phyloP scores from a whole-genome alignment of 2,888 invertebrate genomes.

The Strigamia maritima region DNA sequence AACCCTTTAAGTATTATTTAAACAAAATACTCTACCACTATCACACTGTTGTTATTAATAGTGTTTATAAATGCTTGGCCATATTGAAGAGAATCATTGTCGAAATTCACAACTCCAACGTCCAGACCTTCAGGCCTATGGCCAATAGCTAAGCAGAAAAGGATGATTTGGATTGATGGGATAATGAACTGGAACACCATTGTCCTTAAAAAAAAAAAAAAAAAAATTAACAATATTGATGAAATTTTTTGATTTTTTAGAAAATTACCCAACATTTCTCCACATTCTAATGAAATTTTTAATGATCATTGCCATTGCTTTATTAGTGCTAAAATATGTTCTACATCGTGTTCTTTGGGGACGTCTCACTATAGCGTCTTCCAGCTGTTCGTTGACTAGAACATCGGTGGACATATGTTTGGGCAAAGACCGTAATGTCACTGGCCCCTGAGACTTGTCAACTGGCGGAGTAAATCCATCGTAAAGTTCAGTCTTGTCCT shows the following conservation, averaged over 20 bases:
- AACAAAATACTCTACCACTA: neutral
- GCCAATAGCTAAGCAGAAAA: constrained; percentile 51
- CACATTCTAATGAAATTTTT: constrained; percentile 41
- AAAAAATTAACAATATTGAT: no score
- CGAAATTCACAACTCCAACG: constrained; percentile 53
- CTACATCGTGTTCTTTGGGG: neutral
- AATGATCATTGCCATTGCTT: constrained; percentile 40
- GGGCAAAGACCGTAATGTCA: constrained; percentile 27
- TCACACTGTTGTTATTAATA: constrained; percentile 5
- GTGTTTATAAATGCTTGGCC: neutral
- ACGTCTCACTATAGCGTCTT: constrained; percentile 2
- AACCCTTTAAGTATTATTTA: neutral
- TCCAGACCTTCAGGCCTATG: constrained; percentile 49
- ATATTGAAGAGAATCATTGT: constrained; percentile 42
- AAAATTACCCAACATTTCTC: constrained; percentile 41
- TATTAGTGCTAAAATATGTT: constrained; percentile 38
- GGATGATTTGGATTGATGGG: constrained; percentile 53
- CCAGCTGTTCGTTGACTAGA: constrained; percentile 28
- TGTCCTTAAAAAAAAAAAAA: constrained; percentile 44
- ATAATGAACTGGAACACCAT: constrained; percentile 53
- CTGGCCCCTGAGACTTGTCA: neutral
- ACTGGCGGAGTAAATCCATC: neutral
- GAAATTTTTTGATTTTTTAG: neutral
- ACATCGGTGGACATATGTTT: constrained; percentile 34
- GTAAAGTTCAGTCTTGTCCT: neutral